Percentiles rank a stretch among this genome's conserved stretches.
phyloP scores from a whole-genome alignment of 1,140 invertebrate species.

The Sitobion miscanthi region DNA sequence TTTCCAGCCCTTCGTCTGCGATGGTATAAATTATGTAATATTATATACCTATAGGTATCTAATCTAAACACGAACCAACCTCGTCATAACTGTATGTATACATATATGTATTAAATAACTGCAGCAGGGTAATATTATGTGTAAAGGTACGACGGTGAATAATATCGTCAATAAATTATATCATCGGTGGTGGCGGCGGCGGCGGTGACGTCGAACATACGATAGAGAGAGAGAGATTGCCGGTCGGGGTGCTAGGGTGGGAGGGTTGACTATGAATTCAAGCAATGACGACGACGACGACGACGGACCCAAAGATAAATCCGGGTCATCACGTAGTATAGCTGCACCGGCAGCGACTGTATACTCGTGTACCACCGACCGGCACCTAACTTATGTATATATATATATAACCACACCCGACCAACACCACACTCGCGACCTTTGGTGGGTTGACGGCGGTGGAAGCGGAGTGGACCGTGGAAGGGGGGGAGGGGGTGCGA shows the following conservation, averaged over 20 bases:
- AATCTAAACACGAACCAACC: background rate
- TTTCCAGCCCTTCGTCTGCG: background rate
- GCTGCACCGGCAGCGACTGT: background rate
- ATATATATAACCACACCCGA: background rate
- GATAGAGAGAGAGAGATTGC: background rate
- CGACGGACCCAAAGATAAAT: background rate
- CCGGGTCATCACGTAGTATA: conserved; percentile 36
- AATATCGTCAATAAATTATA: background rate
- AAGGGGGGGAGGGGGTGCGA: no score
- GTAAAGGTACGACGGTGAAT: background rate
- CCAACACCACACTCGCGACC: background rate
- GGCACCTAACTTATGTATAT: background rate
- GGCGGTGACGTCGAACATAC: background rate
- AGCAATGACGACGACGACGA: background rate
- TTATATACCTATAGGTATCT: background rate
- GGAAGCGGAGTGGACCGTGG: background rate
- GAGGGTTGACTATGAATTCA: background rate
- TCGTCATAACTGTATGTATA: background rate
- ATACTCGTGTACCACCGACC: background rate
- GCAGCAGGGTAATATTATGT: background rate
- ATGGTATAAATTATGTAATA: background rate
- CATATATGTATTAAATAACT: background rate
- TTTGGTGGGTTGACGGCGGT: background rate
- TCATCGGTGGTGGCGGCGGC: background rate
- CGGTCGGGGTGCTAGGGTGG: background rate